A percentile compares a stretch with the other conserved stretches of the same genome.
Evolutionary conservation across 2,888 invertebrate species (phyloP).

Genomic region (Thera britannica): DNA sequence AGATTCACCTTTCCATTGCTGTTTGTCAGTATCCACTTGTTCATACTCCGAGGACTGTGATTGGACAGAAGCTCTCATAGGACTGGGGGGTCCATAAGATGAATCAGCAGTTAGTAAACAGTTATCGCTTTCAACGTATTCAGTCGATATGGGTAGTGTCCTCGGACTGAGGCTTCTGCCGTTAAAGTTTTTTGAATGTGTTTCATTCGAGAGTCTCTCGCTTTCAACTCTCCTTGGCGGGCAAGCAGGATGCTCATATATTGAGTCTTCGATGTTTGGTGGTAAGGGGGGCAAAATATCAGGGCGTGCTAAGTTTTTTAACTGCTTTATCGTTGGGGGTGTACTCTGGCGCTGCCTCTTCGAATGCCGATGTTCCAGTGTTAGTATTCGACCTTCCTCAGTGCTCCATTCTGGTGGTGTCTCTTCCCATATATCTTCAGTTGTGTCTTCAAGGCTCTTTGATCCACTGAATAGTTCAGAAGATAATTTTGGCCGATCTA

Average conservation of each 20-base stretch:
- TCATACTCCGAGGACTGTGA: constrained; percentile 82
- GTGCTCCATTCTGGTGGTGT: constrained; percentile 68
- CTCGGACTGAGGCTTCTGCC: constrained; percentile 86
- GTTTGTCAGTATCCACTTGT: constrained; percentile 56
- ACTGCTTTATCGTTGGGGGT: constrained; percentile 76
- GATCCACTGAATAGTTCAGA: constrained; percentile 61
- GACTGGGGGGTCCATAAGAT: constrained; percentile 65
- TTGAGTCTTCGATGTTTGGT: constrained; percentile 78
- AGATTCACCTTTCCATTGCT: constrained; percentile 50
- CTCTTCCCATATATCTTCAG: constrained; percentile 66
- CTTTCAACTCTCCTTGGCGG: constrained; percentile 82
- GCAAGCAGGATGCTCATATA: constrained; percentile 85
- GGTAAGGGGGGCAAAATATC: constrained; percentile 88
- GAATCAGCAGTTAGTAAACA: constrained; percentile 55
- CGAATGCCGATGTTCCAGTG: constrained; percentile 89
- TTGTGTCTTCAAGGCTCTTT: constrained; percentile 60
- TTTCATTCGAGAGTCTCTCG: constrained; percentile 61
- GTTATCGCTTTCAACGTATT: constrained; percentile 51
- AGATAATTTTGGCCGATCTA: constrained; percentile 70
- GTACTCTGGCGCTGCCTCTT: constrained; percentile 88
- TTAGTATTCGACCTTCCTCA: constrained; percentile 87
- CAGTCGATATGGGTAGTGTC: constrained; percentile 61
- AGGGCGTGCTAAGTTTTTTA: constrained; percentile 84
- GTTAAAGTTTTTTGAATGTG: constrained; percentile 87
- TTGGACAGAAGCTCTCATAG: constrained; percentile 81